A percentile compares a stretch with the other conserved stretches of the same genome.
Evolutionary conservation across 2,888 invertebrate species (phyloP).

Genomic region (Latrodectus elegans): DNA sequence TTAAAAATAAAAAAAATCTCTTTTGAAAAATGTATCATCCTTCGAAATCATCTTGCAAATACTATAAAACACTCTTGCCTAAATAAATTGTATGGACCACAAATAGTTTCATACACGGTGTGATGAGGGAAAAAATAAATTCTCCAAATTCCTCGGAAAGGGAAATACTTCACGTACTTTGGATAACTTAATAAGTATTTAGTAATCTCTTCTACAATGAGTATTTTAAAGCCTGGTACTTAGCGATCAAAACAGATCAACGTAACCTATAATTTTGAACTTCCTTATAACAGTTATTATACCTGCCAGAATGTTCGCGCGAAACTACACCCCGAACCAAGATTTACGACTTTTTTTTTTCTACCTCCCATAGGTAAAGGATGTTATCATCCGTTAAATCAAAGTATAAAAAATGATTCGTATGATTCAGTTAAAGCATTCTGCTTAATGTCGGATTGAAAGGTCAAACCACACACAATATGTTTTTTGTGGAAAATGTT

Average conservation of each 20-base stretch:
- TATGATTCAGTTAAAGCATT: conserved; percentile 1
- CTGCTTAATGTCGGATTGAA: background rate
- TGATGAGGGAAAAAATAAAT: background rate
- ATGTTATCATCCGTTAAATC: background rate
- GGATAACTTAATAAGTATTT: background rate
- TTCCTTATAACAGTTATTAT: conserved; percentile 4
- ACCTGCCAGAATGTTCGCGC: background rate
- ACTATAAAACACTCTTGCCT: no score
- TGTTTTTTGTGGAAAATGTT: no score
- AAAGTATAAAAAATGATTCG: background rate
- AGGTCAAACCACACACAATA: background rate
- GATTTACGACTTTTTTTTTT: conserved; percentile 6
- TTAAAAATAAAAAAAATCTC: no score
- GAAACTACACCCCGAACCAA: background rate
- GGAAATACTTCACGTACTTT: background rate
- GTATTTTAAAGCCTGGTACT: conserved; percentile 29
- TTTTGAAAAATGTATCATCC: no score
- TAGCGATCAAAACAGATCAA: conserved; percentile 35
- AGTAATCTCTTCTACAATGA: conserved; percentile 14
- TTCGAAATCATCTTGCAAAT: no score
- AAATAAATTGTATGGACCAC: no score
- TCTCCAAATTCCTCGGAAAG: background rate
- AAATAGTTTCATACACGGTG: no score
- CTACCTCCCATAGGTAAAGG: background rate
- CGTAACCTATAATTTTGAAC: conserved; percentile 25